These are phyloP conservation scores for Lithosia quadra DNA, from an alignment of 2,888 invertebrate genomes.

Conservation along the genomic window DNA sequence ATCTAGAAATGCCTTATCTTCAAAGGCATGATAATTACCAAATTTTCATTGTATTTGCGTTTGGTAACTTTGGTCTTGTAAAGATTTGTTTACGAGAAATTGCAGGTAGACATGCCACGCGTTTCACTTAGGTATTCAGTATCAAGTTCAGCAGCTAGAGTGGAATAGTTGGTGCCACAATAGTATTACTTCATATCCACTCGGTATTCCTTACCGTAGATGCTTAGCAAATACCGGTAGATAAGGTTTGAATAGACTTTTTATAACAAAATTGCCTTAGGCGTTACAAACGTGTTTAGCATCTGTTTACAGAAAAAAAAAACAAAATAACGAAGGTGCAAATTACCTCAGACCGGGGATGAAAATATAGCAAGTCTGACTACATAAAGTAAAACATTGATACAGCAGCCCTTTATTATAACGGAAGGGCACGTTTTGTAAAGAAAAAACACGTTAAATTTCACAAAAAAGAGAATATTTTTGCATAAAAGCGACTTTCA, in stretches of 20 bases:
- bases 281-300: background rate
- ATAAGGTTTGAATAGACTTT: no score
- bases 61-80: background rate
- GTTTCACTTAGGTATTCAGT: no score
- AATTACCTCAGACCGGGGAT: background rate
- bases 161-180: no score
- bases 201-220: no score
- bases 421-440: background rate
- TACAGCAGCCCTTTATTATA: background rate
- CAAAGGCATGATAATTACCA: slow-evolving; percentile 9
- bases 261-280: no score
- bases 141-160: no score
- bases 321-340: background rate
- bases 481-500: background rate
- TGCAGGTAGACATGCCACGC: no score
- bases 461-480: slow-evolving; percentile 7
- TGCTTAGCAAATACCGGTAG: no score
- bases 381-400: background rate
- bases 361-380: background rate
- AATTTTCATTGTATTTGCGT: slow-evolving; percentile 8
- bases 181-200: no score
- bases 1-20: slow-evolving; percentile 4
- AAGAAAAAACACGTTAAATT: background rate
- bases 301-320: background rate
- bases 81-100: no score